Evolutionary conservation across 1,140 invertebrate species (phyloP), one percentile per base, ranked within the genome.

Genomic region (Goniozus legneri): DNA sequence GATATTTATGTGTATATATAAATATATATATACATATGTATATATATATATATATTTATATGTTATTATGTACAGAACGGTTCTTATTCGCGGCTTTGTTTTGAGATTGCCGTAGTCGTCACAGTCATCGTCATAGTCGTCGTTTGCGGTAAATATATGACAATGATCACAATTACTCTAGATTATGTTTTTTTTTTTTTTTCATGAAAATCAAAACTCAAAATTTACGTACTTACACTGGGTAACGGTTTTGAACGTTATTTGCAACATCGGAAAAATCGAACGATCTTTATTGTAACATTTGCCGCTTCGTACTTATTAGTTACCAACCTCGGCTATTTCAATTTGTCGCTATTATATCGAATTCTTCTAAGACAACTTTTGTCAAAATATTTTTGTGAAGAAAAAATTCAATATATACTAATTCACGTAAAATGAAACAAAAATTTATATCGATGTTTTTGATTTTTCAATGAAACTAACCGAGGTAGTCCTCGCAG

Each of bases 131-230:
- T 46, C 37, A 36, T 36, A 15, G 15, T 40, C 16, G 13, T 47
- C 24, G 37, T 44, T 56, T 57, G 40, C 30, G 20, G 32, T 38
- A 37, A 50, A 55, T 52, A 48, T 32, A 24, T 36, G 50, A 53
- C 50, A 50, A 36, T 49, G 44, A 58, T 51, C 47, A 47, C 41
- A n/a, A 47, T n/a, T 51, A 47, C 8, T 37, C 46, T 47, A 41
- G 21, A 47, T 51, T 41, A 47, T 41, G 44, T 43, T 30, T 14
- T 19, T 24, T 51, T n/a, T n/a, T n/a, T n/a, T n/a, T n/a, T n/a
- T n/a, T n/a, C n/a, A n/a, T n/a, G 47, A 51, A 27, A 27, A 27
- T 10, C 10, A 27, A 27, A 47, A 51, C 38, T 51, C 47, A 51
- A 41, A 24, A 13, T 47, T 51, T 51, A 50, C 31, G 44, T 46